A percentile compares a stretch with the other conserved stretches of the same genome.
Conservation (phyloP, 2,888 invertebrate genomes). For the Germaria angustata region DNA sequence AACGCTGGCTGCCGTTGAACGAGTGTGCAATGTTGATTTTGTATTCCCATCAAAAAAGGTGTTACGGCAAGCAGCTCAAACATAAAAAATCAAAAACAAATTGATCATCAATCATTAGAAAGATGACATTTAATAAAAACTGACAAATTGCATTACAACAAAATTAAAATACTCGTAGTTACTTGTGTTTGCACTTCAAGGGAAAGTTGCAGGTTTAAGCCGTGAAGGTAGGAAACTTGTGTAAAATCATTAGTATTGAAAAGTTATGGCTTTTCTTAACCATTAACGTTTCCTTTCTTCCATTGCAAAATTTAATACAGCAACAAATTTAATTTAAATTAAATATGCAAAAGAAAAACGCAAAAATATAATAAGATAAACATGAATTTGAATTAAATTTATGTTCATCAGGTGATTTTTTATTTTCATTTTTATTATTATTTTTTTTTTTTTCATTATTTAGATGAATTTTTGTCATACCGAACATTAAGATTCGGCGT, state of each 20-base stretch:
- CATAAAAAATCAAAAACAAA: background rate
- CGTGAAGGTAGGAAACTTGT: background rate
- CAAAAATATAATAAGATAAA: background rate
- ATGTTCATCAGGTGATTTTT: slow-evolving; percentile 17
- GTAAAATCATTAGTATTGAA: background rate
- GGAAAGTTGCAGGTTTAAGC: slow-evolving; percentile 38
- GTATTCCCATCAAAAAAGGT: background rate
- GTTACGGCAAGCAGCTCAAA: background rate
- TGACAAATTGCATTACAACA: slow-evolving; percentile 26
- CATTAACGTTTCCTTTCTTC: background rate
- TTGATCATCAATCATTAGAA: slow-evolving; percentile 30
- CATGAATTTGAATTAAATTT: slow-evolving; percentile 34
- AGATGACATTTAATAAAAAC: slow-evolving; percentile 14
- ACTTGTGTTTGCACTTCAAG: background rate
- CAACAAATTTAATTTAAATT: background rate
- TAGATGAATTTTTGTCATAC: too few relatives aligned
- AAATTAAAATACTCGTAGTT: background rate
- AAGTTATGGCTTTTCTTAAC: background rate
- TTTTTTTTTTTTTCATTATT: too few relatives aligned
- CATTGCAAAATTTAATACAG: background rate
- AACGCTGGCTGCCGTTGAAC: background rate
- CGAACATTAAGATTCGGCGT: too few relatives aligned
- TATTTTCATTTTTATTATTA: too few relatives aligned
- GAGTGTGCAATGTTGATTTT: background rate
- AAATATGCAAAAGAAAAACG: background rate